These are phyloP conservation scores for Pogona vitticeps DNA, from an alignment of 2,113 vertebrate genomes.

Conservation along the genomic window DNA sequence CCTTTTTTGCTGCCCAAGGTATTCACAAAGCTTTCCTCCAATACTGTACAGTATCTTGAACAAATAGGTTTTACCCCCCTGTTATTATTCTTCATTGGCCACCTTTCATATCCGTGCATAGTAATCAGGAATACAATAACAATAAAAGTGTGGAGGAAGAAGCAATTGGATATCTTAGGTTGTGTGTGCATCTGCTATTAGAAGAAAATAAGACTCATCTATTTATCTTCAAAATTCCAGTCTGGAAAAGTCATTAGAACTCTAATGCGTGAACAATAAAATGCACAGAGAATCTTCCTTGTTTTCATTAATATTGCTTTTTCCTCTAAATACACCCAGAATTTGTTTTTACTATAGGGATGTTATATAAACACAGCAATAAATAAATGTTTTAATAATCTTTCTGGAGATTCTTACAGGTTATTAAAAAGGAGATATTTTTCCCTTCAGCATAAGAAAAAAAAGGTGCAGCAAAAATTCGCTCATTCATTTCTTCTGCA, in stretches of 20 bases:
- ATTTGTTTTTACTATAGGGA: not conserved
- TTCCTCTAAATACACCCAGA: not conserved
- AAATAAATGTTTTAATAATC: not conserved
- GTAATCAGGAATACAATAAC: constrained; percentile 44
- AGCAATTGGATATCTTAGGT: too few species aligned
- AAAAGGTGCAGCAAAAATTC: not conserved
- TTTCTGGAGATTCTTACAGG: not conserved
- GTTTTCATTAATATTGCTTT: not conserved
- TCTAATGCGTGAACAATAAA: not conserved
- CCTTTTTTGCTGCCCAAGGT: too few species aligned
- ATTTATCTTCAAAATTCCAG: too few species aligned
- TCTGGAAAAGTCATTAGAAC: constrained; percentile 12
- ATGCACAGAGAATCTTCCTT: not conserved
- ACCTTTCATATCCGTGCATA: too few species aligned
- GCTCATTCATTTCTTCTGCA: not conserved
- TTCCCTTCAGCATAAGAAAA: not conserved
- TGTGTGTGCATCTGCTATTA: constrained; percentile 38
- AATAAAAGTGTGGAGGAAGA: constrained; percentile 34
- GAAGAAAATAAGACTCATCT: constrained; percentile 35
- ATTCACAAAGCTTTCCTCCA: too few species aligned
- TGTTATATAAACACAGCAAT: not conserved
- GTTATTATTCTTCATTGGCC: too few species aligned
- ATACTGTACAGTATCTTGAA: too few species aligned
- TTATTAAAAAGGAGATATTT: not conserved
- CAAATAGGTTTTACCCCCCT: too few species aligned